Evolutionary conservation across 2,888 invertebrate genomes (phyloP), one percentile per base, ranked within the genome.

Genomic region (Eudasyphora cyanicolor): DNA sequence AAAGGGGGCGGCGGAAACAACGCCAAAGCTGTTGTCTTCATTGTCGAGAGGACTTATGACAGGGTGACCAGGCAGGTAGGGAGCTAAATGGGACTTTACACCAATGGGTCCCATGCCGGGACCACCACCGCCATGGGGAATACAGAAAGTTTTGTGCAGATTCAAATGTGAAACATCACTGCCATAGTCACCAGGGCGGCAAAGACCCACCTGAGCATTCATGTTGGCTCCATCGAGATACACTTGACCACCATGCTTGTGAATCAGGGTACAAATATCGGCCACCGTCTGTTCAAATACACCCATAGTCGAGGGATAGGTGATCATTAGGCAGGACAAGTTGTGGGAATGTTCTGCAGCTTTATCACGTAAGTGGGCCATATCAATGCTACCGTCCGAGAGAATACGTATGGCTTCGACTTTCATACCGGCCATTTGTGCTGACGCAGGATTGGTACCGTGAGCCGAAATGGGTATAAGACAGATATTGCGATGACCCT

Each of bases 31-130:
- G 85, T 95, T 94, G 0, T 94, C 93, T 10, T 93, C 94, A 71
- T 94, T 94, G 62, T 92, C 93, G 54, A 95, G 89, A 49, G 94
- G 94, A 90, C 97, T 95, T 1, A 98, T 94, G 0, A 99, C 95
- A 0, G 99, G 98, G 92, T 99, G 99, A 10, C 97, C 96, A 0
- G 99, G 99, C 62, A 99, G 93, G 92, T 97, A 99, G 0, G 99
- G 98, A 0, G 97, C 96, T 76, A 99, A 92, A 90, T 99, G 99
- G 32, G 96, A 95, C 92, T 99, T 99, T 0, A 99, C 99, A 90
- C 98, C 99, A 89, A 99, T 99, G 0, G 99, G 99, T 49, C 99
- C 99, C 97, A 99, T 98, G 3, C 99, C 99, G 0, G 99, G 99
- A 0, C 99, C 99, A 29, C 99, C 99, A 6, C 99, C 99, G 1